phyloP scores from a whole-genome alignment of 2,113 vertebrate genomes.

The Hylia prasina region DNA sequence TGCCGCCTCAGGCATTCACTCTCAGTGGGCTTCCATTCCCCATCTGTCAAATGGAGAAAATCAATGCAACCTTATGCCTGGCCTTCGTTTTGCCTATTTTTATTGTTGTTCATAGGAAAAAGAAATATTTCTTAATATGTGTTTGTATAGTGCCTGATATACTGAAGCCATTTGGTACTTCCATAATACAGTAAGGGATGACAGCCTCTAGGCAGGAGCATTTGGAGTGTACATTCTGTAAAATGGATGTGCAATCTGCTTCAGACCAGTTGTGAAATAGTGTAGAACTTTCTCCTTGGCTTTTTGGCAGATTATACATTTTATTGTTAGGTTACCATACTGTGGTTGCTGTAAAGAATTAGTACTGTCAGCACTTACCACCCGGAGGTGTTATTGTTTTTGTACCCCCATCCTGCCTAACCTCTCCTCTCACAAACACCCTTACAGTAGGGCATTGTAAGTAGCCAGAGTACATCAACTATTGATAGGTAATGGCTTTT shows the following conservation, averaged over 20 bases:
- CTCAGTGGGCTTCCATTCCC: background rate
- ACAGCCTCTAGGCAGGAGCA: background rate
- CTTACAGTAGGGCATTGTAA: background rate
- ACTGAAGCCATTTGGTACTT: background rate
- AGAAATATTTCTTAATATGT: background rate
- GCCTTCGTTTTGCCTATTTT: background rate
- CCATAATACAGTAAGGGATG: background rate
- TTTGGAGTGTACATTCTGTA: background rate
- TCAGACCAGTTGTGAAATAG: background rate
- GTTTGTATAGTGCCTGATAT: background rate
- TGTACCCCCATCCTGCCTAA: background rate
- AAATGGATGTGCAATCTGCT: background rate
- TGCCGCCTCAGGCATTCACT: background rate
- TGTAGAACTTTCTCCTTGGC: background rate
- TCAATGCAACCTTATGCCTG: background rate
- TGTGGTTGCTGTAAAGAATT: background rate
- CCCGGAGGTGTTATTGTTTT: background rate
- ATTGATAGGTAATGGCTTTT: background rate
- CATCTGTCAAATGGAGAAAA: constrained; percentile 8
- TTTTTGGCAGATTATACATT: background rate
- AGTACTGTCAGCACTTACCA: background rate
- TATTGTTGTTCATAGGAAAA: background rate
- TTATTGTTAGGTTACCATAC: background rate
- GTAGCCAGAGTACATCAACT: background rate
- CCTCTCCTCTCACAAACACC: background rate